Percentiles rank a stretch among this genome's conserved stretches.
phyloP scores from a whole-genome alignment of 2,113 vertebrate species.

The Promerops cafer region DNA sequence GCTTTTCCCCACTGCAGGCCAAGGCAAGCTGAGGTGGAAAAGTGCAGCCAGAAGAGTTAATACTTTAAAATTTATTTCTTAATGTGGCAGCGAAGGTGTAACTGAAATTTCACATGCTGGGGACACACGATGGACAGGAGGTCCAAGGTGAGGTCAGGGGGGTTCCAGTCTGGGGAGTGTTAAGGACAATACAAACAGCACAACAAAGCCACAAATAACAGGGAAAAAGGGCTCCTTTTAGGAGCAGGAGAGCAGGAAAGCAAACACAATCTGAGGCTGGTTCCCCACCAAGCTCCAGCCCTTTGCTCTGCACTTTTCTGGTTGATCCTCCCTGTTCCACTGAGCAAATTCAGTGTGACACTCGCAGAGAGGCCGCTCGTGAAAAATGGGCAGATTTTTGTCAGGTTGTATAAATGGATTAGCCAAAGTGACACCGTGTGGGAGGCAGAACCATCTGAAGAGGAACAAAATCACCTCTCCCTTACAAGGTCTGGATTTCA shows the following conservation, averaged over 20 bases:
- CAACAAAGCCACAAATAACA: neutral
- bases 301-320: neutral
- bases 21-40: neutral
- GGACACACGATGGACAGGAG: neutral
- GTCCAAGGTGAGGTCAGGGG: neutral
- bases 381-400: conserved; percentile 27
- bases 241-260: neutral
- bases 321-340: neutral
- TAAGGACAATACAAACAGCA: neutral
- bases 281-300: neutral
- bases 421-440: conserved; percentile 36
- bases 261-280: neutral
- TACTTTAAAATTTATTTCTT: neutral
- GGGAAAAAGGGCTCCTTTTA: neutral
- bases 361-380: neutral
- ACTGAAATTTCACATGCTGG: neutral
- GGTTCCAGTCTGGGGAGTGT: neutral
- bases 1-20: neutral
- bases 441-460: conserved; percentile 43
- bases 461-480: conserved; percentile 54
- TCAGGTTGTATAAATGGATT: conserved; percentile 61
- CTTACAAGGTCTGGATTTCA: conserved; percentile 43
- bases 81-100: fast-evolving
- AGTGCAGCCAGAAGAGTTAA: neutral
- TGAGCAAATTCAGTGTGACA: conserved; percentile 53